Conservation (phyloP, 2,113 vertebrate species). For the Aviceda subcristata region DNA sequence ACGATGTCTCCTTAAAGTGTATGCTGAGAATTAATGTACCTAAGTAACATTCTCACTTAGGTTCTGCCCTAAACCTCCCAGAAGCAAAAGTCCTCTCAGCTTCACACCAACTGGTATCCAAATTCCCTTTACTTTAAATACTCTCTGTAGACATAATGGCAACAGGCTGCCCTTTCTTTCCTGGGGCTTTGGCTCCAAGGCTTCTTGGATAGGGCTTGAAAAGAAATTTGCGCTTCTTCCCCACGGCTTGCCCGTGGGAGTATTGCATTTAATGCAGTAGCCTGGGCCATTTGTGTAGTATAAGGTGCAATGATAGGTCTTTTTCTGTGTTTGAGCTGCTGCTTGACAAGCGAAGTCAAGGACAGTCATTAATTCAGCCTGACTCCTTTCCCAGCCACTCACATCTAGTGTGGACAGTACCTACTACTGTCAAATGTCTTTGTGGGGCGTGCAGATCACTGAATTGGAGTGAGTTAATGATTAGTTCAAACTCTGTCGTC, state of each 20-base stretch:
- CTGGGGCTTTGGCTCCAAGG: neutral
- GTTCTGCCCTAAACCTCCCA: neutral
- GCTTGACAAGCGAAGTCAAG: neutral
- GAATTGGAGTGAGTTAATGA: neutral
- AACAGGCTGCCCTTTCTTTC: neutral
- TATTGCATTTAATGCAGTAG: neutral
- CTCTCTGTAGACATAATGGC: neutral
- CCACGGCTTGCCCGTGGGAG: neutral
- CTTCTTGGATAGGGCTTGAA: neutral
- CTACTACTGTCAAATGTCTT: neutral
- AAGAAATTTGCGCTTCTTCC: neutral
- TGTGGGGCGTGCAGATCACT: neutral
- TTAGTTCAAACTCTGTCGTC: neutral
- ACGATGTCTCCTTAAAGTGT: neutral
- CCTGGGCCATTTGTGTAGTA: neutral
- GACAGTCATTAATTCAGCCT: neutral
- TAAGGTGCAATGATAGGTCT: neutral
- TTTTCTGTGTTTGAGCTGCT: neutral
- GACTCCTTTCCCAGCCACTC: neutral
- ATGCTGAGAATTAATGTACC: neutral
- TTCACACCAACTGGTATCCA: neutral
- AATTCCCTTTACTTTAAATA: neutral
- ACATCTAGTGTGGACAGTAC: neutral
- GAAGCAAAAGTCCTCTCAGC: neutral
- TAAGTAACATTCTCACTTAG: neutral